These are phyloP conservation scores for Plagodis dolabraria DNA, from an alignment of 2,888 invertebrate genomes.

Conservation along the genomic window DNA sequence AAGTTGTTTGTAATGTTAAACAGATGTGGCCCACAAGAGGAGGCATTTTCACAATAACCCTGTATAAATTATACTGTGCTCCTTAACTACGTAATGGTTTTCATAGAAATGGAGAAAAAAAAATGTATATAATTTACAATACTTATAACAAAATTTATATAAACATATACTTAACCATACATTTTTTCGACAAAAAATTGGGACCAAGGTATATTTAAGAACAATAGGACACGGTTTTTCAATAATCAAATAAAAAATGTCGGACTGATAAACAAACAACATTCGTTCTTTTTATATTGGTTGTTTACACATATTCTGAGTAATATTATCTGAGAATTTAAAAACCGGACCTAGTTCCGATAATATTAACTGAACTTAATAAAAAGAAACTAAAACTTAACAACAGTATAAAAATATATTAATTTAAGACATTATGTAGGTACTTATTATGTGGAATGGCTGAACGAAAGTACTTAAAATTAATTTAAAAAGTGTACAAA, in stretches of 20 bases:
- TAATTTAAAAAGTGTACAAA: slow-evolving; percentile 19
- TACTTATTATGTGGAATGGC: slow-evolving; percentile 33
- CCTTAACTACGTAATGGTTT: slow-evolving; percentile 24
- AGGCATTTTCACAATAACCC: no score
- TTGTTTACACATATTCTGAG: no score
- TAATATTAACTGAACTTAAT: neutral
- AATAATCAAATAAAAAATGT: no score
- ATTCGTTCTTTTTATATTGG: no score
- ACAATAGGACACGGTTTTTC: no score
- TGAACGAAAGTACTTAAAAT: slow-evolving; percentile 13
- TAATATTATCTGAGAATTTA: no score
- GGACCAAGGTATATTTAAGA: slow-evolving; percentile 35
- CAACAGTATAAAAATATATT: slow-evolving; percentile 28
- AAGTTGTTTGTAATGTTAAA: no score
- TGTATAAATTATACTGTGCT: slow-evolving; percentile 21
- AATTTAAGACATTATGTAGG: slow-evolving; percentile 18
- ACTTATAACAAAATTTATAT: no score
- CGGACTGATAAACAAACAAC: no score
- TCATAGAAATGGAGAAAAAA: slow-evolving; percentile 21
- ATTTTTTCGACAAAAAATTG: neutral
- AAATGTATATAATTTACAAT: slow-evolving; percentile 1
- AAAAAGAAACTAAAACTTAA: slow-evolving; percentile 30
- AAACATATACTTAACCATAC: no score
- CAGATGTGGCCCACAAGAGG: no score
- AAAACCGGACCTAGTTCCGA: no score